phyloP scores from a whole-genome alignment of 2,113 vertebrate species.

The Lethenteron camtschaticum region DNA sequence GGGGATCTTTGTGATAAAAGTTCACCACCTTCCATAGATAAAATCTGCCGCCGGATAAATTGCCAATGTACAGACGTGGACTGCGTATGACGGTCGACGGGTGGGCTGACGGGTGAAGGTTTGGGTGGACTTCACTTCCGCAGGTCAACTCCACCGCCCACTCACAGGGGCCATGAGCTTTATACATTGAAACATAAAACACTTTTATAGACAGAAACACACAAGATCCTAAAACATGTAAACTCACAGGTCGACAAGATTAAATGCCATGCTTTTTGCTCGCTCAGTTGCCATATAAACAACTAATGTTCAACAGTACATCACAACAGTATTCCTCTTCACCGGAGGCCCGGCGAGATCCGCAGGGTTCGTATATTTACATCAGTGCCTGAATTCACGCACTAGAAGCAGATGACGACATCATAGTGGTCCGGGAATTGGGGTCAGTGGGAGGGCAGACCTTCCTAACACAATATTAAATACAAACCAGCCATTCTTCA shows the following conservation, averaged over 20 bases:
- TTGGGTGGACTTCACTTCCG: no score
- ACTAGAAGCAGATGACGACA: not conserved
- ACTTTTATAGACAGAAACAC: slow-evolving; percentile 2
- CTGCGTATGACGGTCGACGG: no score
- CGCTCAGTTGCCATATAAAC: slow-evolving; percentile 1
- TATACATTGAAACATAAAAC: slow-evolving; percentile 2
- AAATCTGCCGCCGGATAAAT: no score
- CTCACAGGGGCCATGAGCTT: slow-evolving; percentile 3
- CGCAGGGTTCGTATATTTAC: slow-evolving; percentile 1
- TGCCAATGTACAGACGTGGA: no score
- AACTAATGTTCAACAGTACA: slow-evolving; percentile 1
- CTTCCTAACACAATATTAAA: not conserved
- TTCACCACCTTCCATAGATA: no score
- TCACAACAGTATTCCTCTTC: not conserved
- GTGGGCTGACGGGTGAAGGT: no score
- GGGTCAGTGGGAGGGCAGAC: no score
- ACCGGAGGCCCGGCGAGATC: not conserved
- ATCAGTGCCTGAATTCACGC: not conserved
- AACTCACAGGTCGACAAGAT: slow-evolving; percentile 4
- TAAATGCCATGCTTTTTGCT: slow-evolving; percentile 2
- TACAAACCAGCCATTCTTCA: slow-evolving; percentile 4
- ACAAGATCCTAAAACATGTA: slow-evolving; percentile 5
- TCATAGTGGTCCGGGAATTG: not conserved
- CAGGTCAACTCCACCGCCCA: not conserved
- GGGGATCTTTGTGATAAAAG: no score